These are phyloP conservation scores for Erythrocercus mccallii DNA, from an alignment of 2,113 vertebrate genomes.

Conservation along the genomic window DNA sequence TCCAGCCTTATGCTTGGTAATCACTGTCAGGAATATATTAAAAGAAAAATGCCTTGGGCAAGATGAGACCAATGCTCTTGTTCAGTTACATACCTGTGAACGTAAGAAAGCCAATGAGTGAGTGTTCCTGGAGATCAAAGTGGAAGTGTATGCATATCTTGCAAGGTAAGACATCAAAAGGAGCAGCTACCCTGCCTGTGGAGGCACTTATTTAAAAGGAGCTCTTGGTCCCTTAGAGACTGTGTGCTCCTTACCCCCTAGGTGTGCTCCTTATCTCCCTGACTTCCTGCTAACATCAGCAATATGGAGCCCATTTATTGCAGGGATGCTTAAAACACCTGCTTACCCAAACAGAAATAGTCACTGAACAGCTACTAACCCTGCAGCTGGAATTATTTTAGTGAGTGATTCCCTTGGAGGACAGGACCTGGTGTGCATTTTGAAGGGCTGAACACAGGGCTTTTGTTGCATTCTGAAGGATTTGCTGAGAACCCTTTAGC, in stretches of 20 bases:
- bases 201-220: background rate
- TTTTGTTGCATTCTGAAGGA: background rate
- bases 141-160: background rate
- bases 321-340: background rate
- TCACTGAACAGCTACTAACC: background rate
- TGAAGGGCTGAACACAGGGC: background rate
- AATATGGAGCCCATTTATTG: background rate
- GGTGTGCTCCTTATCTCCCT: background rate
- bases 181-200: background rate
- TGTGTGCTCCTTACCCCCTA: background rate
- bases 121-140: conserved; percentile 14
- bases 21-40: background rate
- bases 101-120: background rate
- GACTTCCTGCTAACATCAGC: background rate
- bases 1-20: background rate
- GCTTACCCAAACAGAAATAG: background rate
- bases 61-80: background rate
- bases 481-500: background rate
- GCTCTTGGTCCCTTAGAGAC: background rate
- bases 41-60: background rate
- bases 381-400: background rate
- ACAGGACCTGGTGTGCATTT: background rate
- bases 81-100: background rate
- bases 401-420: background rate
- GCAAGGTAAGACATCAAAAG: conserved; percentile 1